Evolutionary conservation across 2,888 invertebrate species (phyloP).

Genomic region (Synergus umbraculus): DNA sequence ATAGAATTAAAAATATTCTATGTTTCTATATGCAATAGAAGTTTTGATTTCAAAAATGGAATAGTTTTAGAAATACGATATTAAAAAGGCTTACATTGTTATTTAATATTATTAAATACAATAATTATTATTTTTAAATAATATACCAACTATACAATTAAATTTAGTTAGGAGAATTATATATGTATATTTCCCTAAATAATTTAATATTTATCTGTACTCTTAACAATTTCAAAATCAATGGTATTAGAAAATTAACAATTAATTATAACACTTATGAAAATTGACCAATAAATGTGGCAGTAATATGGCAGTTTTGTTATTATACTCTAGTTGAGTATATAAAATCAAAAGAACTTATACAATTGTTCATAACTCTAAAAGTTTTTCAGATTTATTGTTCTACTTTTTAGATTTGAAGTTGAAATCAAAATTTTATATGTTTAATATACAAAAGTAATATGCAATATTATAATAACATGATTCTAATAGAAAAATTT

Average conservation of each 20-base stretch:
- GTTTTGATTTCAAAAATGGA: neutral
- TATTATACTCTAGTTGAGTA: neutral
- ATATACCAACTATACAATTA: neutral
- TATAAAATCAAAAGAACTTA: neutral
- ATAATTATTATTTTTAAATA: neutral
- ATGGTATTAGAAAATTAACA: neutral
- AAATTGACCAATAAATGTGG: slow-evolving; percentile 12
- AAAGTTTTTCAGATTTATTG: no score
- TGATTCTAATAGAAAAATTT: neutral
- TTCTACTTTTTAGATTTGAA: no score
- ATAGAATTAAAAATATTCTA: neutral
- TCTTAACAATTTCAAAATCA: neutral
- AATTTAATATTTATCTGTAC: neutral
- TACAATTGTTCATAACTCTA: neutral
- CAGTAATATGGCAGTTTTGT: slow-evolving; percentile 14
- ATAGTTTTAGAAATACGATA: neutral
- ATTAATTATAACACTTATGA: neutral
- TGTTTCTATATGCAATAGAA: neutral
- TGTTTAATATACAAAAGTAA: no score
- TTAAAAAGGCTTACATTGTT: no score
- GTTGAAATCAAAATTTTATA: no score
- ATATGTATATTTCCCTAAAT: neutral
- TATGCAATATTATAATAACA: neutral
- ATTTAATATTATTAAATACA: neutral
- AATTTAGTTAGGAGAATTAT: neutral